Evolutionary conservation across 2,888 invertebrate species (phyloP).

Genomic region (Schrankia costaestrigalis): DNA sequence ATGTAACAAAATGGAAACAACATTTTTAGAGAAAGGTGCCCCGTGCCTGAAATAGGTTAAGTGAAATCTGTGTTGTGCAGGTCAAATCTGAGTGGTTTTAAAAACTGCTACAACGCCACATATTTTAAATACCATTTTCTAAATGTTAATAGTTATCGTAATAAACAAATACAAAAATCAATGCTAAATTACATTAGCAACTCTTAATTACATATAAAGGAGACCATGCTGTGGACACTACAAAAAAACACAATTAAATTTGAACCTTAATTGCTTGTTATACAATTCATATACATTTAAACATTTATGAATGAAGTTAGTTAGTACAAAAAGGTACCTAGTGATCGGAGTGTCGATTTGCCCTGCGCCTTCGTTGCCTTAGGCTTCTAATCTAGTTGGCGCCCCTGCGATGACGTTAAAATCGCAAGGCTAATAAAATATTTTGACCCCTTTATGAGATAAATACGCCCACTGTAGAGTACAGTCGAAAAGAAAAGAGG

Average conservation of each 20-base stretch:
- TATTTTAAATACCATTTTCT: no score
- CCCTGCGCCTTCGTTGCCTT: constrained; percentile 49
- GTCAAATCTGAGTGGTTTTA: no score
- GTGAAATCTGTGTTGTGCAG: no score
- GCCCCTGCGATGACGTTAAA: constrained; percentile 73
- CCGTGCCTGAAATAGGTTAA: no score
- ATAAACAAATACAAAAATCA: no score
- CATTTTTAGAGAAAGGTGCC: no score
- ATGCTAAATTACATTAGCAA: no score
- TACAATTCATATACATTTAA: background rate
- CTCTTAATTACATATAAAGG: no score
- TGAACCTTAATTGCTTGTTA: constrained; percentile 17
- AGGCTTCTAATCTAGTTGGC: constrained; percentile 73
- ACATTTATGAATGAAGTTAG: constrained; percentile 15
- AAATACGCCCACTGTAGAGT: constrained; percentile 72
- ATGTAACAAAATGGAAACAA: no score
- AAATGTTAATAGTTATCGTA: no score
- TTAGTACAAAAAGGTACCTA: constrained; percentile 26
- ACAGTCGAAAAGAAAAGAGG: constrained; percentile 40
- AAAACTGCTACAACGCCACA: no score
- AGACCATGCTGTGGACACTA: constrained; percentile 8
- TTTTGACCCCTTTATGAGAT: constrained; percentile 79
- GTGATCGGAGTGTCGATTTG: constrained; percentile 49
- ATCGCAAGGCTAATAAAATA: constrained; percentile 80
- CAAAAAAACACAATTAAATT: constrained; percentile 9